phyloP scores from a whole-genome alignment of 2,113 vertebrate species.

The Tachysurus fulvidraco region DNA sequence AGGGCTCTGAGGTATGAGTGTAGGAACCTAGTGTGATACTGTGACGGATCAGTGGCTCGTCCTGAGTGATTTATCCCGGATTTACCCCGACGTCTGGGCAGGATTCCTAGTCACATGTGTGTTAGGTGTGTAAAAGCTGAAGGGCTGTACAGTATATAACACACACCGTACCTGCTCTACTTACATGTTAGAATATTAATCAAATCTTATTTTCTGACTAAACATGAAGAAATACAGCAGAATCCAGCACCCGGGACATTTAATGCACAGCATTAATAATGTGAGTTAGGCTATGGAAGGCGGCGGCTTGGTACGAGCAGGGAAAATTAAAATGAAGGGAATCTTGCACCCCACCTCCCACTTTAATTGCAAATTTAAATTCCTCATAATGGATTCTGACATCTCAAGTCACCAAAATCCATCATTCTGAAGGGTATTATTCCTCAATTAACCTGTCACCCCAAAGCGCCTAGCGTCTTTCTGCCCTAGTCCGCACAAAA shows the following conservation, averaged over 20 bases:
- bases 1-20: neutral
- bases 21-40: neutral
- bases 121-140: too few relatives aligned
- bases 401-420: conserved; percentile 83
- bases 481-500: conserved; percentile 67
- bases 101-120: too few relatives aligned
- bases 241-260: conserved; percentile 59
- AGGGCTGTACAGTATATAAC: too few relatives aligned
- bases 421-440: conserved; percentile 83
- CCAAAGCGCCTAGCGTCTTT: conserved; percentile 67
- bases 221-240: conserved; percentile 51
- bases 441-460: conserved; percentile 82
- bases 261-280: conserved; percentile 72
- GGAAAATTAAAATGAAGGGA: conserved; percentile 72
- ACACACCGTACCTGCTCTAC: conserved; percentile 40
- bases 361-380: conserved; percentile 82
- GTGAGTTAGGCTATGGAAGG: conserved; percentile 54
- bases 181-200: conserved; percentile 68
- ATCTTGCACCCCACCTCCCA: conserved; percentile 70
- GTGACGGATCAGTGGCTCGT: neutral
- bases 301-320: conserved; percentile 42
- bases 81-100: neutral
- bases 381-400: conserved; percentile 79
- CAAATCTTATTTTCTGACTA: conserved; percentile 64
- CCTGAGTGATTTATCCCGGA: neutral